Conservation (phyloP, 1,140 invertebrate genomes). For the Temnothorax nylanderi region DNA sequence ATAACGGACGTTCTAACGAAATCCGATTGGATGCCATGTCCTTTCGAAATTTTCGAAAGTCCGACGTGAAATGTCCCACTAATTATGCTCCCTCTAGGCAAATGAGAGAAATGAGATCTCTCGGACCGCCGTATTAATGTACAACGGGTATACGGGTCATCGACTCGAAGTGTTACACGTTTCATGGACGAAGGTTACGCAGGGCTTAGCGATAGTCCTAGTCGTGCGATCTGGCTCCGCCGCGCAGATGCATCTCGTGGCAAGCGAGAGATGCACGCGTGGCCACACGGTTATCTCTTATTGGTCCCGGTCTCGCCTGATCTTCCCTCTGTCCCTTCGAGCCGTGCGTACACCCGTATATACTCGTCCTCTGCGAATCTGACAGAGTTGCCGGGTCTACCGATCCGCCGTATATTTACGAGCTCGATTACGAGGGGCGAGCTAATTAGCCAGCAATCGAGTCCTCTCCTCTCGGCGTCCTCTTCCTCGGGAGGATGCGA, state of each 20-base stretch:
- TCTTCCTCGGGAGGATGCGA: neutral
- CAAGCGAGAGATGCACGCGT: conserved; percentile 16
- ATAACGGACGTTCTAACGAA: neutral
- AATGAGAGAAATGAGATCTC: neutral
- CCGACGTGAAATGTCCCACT: neutral
- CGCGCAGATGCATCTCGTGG: conserved; percentile 16
- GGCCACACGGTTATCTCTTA: conserved; percentile 35
- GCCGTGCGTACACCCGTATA: neutral
- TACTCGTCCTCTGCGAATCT: conserved; percentile 25
- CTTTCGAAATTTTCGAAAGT: conserved; percentile 10
- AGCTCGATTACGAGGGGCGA: conserved; percentile 51
- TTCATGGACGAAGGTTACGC: conserved; percentile 46
- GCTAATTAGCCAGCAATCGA: conserved; percentile 62
- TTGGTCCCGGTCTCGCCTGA: conserved; percentile 19
- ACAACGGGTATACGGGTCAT: neutral
- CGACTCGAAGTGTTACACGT: conserved; percentile 35
- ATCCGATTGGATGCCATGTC: neutral
- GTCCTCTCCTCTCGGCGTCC: conserved; percentile 10
- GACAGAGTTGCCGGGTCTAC: conserved; percentile 34
- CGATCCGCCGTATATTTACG: conserved; percentile 46
- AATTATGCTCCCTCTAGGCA: neutral
- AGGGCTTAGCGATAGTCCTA: conserved; percentile 41
- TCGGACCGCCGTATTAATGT: neutral
- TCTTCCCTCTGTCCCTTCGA: conserved; percentile 2
- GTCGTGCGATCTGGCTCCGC: conserved; percentile 18